phyloP scores from a whole-genome alignment of 2,888 invertebrate species.

The Drosophila dives region DNA sequence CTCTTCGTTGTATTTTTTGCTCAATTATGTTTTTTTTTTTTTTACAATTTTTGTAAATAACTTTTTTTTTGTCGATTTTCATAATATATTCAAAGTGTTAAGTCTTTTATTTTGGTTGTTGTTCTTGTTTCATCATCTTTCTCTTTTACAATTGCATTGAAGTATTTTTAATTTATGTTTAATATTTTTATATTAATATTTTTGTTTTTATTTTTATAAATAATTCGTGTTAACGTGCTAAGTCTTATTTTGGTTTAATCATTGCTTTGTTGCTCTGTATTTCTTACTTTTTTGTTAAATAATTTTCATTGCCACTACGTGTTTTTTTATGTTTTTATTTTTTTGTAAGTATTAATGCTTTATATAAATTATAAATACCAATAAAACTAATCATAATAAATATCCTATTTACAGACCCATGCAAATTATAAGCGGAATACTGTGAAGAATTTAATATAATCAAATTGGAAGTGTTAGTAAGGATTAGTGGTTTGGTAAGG shows the following conservation, averaged over 20 bases:
- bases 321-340: constrained; percentile 33
- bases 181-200: constrained; percentile 4
- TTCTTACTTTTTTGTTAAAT: constrained; percentile 60
- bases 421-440: constrained; percentile 53
- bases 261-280: constrained; percentile 60
- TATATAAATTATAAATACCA: constrained; percentile 29
- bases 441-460: constrained; percentile 49
- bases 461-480: background rate
- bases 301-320: constrained; percentile 51
- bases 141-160: constrained; percentile 31
- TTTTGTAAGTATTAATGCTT: constrained; percentile 40
- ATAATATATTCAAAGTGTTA: constrained; percentile 74
- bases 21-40: constrained; percentile 34
- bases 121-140: constrained; percentile 50
- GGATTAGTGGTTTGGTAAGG: background rate
- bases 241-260: constrained; percentile 69
- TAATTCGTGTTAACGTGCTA: constrained; percentile 77
- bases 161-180: constrained; percentile 21
- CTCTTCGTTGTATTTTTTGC: constrained; percentile 37
- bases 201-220: constrained; percentile 29
- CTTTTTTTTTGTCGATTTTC: constrained; percentile 35
- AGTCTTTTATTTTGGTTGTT: constrained; percentile 78
- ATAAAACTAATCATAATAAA: constrained; percentile 19
- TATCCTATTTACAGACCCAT: constrained; percentile 52
- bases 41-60: constrained; percentile 73